Base-by-base conservation (phyloP, 2,888 invertebrate species). In the Oligia fasciuncula region DNA sequence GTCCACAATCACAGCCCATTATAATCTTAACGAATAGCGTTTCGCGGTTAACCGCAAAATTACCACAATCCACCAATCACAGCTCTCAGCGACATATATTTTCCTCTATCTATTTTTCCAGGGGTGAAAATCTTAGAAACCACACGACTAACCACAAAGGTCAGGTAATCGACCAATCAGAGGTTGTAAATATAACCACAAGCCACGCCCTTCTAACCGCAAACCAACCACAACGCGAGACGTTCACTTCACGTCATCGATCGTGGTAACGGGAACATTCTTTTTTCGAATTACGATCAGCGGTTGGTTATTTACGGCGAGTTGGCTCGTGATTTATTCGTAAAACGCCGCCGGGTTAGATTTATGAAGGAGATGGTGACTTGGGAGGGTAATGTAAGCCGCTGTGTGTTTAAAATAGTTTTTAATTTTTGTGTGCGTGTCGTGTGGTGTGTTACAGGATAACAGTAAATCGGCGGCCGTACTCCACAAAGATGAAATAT, bases 201-300 rank as follows among this genome's bases (percentile, higher is more conserved):
- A 96, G 94, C 97, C 97, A 97, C 97, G 97, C 97, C 97, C 96
- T 93, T 91, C 93, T 97, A 97, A 97, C 97, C 97, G 96, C 97
- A 97, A 97, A 97, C 97, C 97, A 97, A 97, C 97, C 97, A 96
- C 97, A 96, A 95, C 93, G 95, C 96, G 95, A 97, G 96, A 97
- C 95, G 94, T 93, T 94, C 89, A 93, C 92, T 92, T 94, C 93
- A 93, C 93, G 93, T 93, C 94, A 96, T 95, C 95, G 96, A 97
- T 96, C 94, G 89, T 88, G 92, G 92, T 93, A 90, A 92, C 87
- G 89, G 89, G 90, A 90, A 91, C 91, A 91, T 94, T 93, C 92
- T 95, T 96, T 96, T 95, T 95, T 94, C 87, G 87, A 92, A 94
- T 89, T 88, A 91, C 92, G 87, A 89, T 81, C 87, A 79, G 85